These are phyloP conservation scores for Sinhomidia bicolor DNA, from an alignment of 2,888 invertebrate species.

Conservation along the genomic window DNA sequence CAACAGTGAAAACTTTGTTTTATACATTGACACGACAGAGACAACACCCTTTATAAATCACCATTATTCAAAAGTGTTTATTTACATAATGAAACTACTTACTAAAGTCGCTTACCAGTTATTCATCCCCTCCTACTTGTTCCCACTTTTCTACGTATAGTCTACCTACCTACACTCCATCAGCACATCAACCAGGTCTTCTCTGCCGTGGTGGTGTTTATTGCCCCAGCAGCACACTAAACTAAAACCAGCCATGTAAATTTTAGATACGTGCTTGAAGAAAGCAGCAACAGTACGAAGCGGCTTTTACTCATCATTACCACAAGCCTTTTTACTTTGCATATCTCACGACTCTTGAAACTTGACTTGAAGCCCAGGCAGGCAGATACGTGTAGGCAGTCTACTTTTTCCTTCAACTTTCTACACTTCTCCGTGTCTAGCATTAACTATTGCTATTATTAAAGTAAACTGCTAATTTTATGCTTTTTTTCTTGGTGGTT, in stretches of 20 bases:
- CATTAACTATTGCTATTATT: background rate
- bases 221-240: background rate
- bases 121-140: background rate
- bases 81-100: constrained; percentile 31
- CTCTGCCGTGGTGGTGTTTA: background rate
- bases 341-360: background rate
- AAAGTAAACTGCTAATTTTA: constrained; percentile 4
- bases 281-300: background rate
- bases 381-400: background rate
- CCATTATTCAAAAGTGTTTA: constrained; percentile 3
- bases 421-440: background rate
- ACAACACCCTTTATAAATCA: background rate
- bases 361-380: background rate
- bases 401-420: background rate
- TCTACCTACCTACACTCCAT: background rate
- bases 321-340: too few relatives aligned
- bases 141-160: background rate
- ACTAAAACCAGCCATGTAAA: background rate
- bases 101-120: too few relatives aligned
- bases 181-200: background rate
- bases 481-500: background rate
- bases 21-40: background rate
- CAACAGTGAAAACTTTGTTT: too few relatives aligned
- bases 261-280: background rate
- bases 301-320: background rate